Evolutionary conservation across 2,888 invertebrate species (phyloP).

Genomic region (Alloplasta piceator): DNA sequence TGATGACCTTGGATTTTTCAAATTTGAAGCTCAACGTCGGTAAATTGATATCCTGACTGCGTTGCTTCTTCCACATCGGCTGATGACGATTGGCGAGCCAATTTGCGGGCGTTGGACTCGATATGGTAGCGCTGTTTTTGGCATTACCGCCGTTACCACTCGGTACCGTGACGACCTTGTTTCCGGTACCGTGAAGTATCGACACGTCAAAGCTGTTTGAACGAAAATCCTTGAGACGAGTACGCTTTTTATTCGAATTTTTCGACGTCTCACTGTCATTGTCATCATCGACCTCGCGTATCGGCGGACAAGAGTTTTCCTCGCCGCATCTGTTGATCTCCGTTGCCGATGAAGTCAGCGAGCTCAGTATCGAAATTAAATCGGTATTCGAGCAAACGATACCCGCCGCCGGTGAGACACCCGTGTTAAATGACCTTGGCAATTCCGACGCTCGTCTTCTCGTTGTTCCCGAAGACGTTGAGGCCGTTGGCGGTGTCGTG

Average conservation of each 20-base stretch:
- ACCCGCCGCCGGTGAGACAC: conserved; percentile 83
- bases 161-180: conserved; percentile 68
- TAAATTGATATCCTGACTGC: conserved; percentile 82
- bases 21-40: conserved; percentile 86
- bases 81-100: conserved; percentile 93
- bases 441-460: conserved; percentile 89
- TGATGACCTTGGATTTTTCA: conserved; percentile 85
- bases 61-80: conserved; percentile 87
- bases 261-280: conserved; percentile 67
- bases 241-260: conserved; percentile 84
- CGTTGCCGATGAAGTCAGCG: conserved; percentile 91
- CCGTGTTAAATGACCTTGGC: conserved; percentile 84
- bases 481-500: conserved; percentile 40
- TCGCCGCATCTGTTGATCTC: conserved; percentile 89
- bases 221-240: conserved; percentile 88
- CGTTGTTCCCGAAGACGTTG: conserved; percentile 53
- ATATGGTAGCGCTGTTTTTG: conserved; percentile 15
- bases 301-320: conserved; percentile 59
- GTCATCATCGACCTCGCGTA: conserved; percentile 53
- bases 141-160: conserved; percentile 31
- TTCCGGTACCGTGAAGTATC: conserved; percentile 85
- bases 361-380: conserved; percentile 90
- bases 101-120: conserved; percentile 85
- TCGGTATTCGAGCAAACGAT: conserved; percentile 93
- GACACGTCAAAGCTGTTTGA: conserved; percentile 95